Evolutionary conservation across 2,797 vertebrate genomes (phyloP), one percentile per base, ranked within the genome.

Genomic region (Tympanoctomys barrerae): DNA sequence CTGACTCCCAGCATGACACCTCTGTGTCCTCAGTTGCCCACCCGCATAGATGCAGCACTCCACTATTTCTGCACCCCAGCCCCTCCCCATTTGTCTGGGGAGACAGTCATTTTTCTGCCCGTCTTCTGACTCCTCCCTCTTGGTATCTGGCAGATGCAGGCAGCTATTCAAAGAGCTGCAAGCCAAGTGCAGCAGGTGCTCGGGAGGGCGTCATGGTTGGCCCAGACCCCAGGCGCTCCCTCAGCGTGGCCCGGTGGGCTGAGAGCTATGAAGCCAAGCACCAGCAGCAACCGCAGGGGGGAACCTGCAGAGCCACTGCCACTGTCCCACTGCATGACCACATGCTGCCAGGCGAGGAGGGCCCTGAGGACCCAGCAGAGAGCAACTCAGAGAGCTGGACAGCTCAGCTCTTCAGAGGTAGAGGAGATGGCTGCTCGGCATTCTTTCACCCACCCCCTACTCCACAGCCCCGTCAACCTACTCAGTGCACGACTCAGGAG

Each of bases 181-280:
- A 89, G 93, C 94, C 97, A 88, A 90, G 73, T 36, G 28, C 94
- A 78, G 87, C 97, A 94, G 92, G 82, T 97, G 97, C 85, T 68
- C 62, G 10, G 71, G 85, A 87, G 86, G 46, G 54, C 94, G 71
- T 0, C 42, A 98, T 98, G 98, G 92, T 97, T 96, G 64, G 52
- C 88, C 96, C 79, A 21, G 91, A 89, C n/a, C 9, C 66, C 81
- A 96, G 92, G 92, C 87, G 91, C 0, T 78, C 73, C 79, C 92
- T 24, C 0, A 68, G 36, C 86, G 86, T 31, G 83, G 87, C 96
- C 42, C 82, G 10, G 0, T 5, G 39, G 33, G 83, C 80, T 0
- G 99, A 99, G 96, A 99, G 98, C 97, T 98, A 98, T 0, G 98
- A 99, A 3, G 98, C 98, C 91, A 97, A 98, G 94, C 98, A 96